phyloP scores from a whole-genome alignment of 2,888 invertebrate species.

The Polylopha cassiicola region DNA sequence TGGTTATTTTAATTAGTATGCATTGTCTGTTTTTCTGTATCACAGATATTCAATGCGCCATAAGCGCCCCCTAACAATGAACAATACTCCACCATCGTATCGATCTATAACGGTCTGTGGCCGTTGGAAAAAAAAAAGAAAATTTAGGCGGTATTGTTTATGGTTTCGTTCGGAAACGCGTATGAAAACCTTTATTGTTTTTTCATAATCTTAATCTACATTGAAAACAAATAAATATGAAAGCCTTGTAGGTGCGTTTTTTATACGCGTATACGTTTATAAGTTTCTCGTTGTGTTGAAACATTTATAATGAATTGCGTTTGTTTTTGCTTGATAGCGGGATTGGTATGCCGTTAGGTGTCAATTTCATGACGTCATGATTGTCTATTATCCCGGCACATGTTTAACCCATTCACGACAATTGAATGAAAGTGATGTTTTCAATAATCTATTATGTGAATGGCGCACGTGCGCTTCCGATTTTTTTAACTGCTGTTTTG shows the following conservation, averaged over 20 bases:
- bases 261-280: too few relatives aligned
- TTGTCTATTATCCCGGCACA: constrained; percentile 14
- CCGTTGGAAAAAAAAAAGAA: constrained; percentile 23
- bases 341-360: too few relatives aligned
- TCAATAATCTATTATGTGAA: constrained; percentile 22
- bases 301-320: too few relatives aligned
- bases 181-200: too few relatives aligned
- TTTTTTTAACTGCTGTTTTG: constrained; percentile 18
- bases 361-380: constrained; percentile 13
- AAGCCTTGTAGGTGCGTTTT: too few relatives aligned
- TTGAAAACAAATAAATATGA: too few relatives aligned
- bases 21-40: constrained; percentile 8
- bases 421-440: constrained; percentile 28
- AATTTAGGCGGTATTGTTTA: constrained; percentile 21
- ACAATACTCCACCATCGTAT: constrained; percentile 34
- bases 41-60: constrained; percentile 19
- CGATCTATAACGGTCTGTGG: constrained; percentile 38
- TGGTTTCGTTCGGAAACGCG: constrained; percentile 15
- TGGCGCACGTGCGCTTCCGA: constrained; percentile 30
- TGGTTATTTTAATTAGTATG: constrained; percentile 24
- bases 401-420: constrained; percentile 17
- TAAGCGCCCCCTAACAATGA: constrained; percentile 32
- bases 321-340: too few relatives aligned
- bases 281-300: too few relatives aligned
- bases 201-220: too few relatives aligned